These are phyloP conservation scores for Myanophis thanlyinensis DNA, from an alignment of 2,113 vertebrate species.

Conservation along the genomic window DNA sequence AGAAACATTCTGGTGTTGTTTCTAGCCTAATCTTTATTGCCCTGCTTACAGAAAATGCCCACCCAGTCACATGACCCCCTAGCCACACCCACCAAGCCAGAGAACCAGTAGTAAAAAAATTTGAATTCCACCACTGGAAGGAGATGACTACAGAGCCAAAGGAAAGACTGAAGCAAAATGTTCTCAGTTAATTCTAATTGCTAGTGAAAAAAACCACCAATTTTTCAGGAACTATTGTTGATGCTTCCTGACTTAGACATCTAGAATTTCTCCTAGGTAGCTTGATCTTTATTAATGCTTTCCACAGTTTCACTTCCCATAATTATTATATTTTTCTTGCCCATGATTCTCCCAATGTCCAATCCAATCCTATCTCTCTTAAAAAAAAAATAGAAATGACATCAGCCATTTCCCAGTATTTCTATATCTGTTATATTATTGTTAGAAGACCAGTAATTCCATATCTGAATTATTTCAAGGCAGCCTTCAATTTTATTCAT, in stretches of 20 bases:
- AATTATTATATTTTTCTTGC: not conserved
- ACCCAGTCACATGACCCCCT: no score
- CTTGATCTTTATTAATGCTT: not conserved
- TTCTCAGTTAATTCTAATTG: not conserved
- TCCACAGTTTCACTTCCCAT: not conserved
- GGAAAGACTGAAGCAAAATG: not conserved
- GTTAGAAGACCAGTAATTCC: not conserved
- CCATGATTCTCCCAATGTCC: not conserved
- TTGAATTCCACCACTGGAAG: no score
- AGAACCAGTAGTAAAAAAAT: no score
- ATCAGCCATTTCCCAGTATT: not conserved
- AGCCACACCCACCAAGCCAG: no score
- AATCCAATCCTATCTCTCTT: not conserved
- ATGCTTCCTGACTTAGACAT: not conserved
- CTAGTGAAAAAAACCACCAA: not conserved
- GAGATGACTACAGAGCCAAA: not conserved
- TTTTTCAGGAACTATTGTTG: not conserved
- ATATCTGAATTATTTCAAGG: not conserved
- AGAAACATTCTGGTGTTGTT: no score
- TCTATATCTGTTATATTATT: not conserved
- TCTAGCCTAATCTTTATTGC: no score
- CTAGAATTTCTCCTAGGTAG: not conserved
- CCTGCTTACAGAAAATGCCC: no score
- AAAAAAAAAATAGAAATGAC: not conserved
- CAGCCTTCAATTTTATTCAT: not conserved